Conservation (phyloP, 2,888 invertebrate species). For the Campopleginae sp. region DNA sequence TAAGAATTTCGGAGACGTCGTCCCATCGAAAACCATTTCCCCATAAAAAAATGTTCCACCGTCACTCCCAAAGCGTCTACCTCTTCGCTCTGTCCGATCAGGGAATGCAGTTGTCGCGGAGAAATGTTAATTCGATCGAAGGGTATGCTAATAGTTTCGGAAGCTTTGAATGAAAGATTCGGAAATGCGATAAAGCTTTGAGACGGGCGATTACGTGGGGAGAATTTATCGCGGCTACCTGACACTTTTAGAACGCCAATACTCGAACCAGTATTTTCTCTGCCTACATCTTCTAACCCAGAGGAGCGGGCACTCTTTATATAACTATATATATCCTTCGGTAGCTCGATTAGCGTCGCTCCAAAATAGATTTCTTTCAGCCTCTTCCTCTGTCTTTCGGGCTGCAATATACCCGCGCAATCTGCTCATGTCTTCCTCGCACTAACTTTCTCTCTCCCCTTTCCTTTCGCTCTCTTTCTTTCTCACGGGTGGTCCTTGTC, state of each 20-base stretch:
- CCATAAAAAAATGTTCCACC: neutral
- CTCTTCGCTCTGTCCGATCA: neutral
- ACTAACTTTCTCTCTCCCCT: conserved; percentile 14
- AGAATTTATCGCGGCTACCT: conserved; percentile 64
- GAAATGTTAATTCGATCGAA: conserved; percentile 6
- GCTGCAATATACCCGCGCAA: conserved; percentile 12
- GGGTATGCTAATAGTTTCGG: conserved; percentile 14
- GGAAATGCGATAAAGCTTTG: conserved; percentile 56
- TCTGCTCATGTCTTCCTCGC: conserved; percentile 51
- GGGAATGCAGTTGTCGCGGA: neutral
- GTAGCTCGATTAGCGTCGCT: conserved; percentile 45
- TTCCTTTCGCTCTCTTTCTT: neutral
- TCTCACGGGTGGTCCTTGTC: conserved; percentile 54
- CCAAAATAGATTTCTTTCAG: conserved; percentile 61
- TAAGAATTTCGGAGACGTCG: neutral
- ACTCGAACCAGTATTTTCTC: conserved; percentile 52
- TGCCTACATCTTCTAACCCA: conserved; percentile 50
- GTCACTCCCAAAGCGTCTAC: neutral
- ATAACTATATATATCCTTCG: conserved; percentile 18
- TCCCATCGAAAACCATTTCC: neutral
- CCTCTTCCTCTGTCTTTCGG: conserved; percentile 5
- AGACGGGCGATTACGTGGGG: conserved; percentile 53
- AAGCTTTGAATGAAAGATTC: conserved; percentile 42
- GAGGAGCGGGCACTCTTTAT: conserved; percentile 12
- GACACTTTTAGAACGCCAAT: conserved; percentile 64